phyloP scores from a whole-genome alignment of 2,797 vertebrate species.

The Macrochelys suwanniensis region DNA sequence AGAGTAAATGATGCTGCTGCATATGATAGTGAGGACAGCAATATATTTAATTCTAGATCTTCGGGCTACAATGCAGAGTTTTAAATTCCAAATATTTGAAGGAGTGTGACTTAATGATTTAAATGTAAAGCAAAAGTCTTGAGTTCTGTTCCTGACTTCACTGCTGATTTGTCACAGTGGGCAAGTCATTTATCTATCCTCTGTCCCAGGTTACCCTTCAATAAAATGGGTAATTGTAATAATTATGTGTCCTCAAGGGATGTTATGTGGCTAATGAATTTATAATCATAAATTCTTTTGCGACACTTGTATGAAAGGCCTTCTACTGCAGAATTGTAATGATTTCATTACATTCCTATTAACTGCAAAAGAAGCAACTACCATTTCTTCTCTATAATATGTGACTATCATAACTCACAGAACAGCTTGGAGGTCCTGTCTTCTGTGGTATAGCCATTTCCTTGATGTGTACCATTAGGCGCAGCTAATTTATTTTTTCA shows the following conservation, averaged over 20 bases:
- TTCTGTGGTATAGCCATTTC: constrained; percentile 65
- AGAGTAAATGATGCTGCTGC: not conserved
- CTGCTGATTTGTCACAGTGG: constrained; percentile 23
- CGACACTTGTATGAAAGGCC: constrained; percentile 59
- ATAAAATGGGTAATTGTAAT: constrained; percentile 52
- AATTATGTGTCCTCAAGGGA: constrained; percentile 53
- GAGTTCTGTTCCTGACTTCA: not conserved
- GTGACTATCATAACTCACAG: constrained; percentile 70
- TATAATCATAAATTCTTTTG: constrained; percentile 64
- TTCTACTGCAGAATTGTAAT: constrained; percentile 53
- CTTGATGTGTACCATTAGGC: constrained; percentile 64
- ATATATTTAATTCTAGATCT: not conserved
- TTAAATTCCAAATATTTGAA: not conserved
- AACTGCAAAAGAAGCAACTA: constrained; percentile 67
- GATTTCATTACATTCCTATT: constrained; percentile 60
- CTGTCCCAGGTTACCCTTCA: constrained; percentile 34
- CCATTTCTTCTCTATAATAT: constrained; percentile 73
- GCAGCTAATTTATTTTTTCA: constrained; percentile 72
- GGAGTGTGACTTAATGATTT: not conserved
- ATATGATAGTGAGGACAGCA: not conserved
- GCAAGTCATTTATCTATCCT: not conserved
- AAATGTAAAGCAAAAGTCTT: not conserved
- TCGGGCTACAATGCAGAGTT: not conserved
- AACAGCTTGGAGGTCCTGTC: constrained; percentile 69
- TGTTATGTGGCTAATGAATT: constrained; percentile 60